Evolutionary conservation across 2,888 invertebrate species (phyloP).

Genomic region (Xanthia icteritia): DNA sequence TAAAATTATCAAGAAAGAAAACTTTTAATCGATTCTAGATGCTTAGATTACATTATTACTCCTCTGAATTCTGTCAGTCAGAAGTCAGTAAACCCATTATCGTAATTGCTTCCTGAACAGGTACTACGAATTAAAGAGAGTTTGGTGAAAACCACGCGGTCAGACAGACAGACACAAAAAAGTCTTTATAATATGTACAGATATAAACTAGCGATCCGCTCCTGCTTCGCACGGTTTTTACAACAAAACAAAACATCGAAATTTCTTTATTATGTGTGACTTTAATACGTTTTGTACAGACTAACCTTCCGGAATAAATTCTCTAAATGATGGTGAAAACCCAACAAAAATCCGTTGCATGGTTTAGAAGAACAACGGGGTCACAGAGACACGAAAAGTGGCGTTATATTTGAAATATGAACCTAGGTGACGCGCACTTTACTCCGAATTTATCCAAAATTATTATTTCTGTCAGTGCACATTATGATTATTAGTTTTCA

Average conservation of each 20-base stretch:
- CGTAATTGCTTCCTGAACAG: background rate
- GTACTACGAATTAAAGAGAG: background rate
- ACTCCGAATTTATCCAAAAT: constrained; percentile 20
- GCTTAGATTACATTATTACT: background rate
- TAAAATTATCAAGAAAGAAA: background rate
- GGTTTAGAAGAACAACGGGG: background rate
- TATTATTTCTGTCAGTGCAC: constrained; percentile 48
- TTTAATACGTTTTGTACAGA: too few relatives aligned
- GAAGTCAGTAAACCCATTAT: background rate
- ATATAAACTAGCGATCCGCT: too few relatives aligned
- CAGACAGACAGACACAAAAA: background rate
- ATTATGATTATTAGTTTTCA: constrained; percentile 56
- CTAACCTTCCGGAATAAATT: too few relatives aligned
- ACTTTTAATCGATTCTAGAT: background rate
- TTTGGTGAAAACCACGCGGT: background rate
- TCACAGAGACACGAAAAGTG: background rate
- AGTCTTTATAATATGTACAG: background rate
- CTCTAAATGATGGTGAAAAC: background rate
- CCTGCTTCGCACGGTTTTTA: too few relatives aligned
- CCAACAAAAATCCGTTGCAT: background rate
- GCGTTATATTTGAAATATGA: background rate
- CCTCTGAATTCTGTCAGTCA: background rate
- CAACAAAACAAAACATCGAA: too few relatives aligned
- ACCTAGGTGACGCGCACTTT: background rate
- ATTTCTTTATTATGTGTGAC: too few relatives aligned